Conservation (phyloP, 1,140 invertebrate genomes). For the Nymphalis io region DNA sequence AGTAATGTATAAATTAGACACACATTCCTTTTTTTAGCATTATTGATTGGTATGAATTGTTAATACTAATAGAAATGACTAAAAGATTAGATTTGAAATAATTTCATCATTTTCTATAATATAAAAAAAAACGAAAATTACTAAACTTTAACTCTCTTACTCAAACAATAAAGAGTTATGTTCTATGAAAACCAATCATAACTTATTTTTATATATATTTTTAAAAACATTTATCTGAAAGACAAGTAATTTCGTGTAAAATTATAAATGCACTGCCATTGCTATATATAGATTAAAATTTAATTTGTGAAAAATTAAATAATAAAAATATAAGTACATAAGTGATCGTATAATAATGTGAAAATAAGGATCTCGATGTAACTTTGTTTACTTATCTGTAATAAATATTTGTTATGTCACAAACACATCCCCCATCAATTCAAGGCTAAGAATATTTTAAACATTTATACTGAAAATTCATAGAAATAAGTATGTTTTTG, state of each 20-base stretch:
- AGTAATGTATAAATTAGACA: neutral
- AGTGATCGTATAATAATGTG: neutral
- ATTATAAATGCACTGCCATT: slow-evolving; percentile 56
- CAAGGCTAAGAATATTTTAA: too few relatives aligned
- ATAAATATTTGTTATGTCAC: slow-evolving; percentile 16
- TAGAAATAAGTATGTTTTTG: neutral
- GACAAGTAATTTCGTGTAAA: slow-evolving; percentile 7
- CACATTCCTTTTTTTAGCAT: neutral
- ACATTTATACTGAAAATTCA: neutral
- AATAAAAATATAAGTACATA: slow-evolving; percentile 29
- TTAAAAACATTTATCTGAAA: slow-evolving; percentile 2
- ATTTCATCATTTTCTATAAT: neutral
- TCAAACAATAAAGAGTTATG: too few relatives aligned
- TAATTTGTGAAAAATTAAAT: slow-evolving; percentile 21
- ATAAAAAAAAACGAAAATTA: too few relatives aligned
- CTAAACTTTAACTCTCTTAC: too few relatives aligned
- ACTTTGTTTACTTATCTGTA: slow-evolving; percentile 24
- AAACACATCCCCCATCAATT: neutral
- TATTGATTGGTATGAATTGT: neutral
- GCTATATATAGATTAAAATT: slow-evolving; percentile 38
- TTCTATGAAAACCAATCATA: neutral
- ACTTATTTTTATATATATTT: slow-evolving; percentile 9
- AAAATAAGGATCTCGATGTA: slow-evolving; percentile 22
- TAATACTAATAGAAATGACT: neutral
- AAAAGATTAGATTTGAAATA: slow-evolving; percentile 1